Evolutionary conservation across 1,140 invertebrate genomes (phyloP), one percentile per base, ranked within the genome.

Genomic region (Halesus radiatus): DNA sequence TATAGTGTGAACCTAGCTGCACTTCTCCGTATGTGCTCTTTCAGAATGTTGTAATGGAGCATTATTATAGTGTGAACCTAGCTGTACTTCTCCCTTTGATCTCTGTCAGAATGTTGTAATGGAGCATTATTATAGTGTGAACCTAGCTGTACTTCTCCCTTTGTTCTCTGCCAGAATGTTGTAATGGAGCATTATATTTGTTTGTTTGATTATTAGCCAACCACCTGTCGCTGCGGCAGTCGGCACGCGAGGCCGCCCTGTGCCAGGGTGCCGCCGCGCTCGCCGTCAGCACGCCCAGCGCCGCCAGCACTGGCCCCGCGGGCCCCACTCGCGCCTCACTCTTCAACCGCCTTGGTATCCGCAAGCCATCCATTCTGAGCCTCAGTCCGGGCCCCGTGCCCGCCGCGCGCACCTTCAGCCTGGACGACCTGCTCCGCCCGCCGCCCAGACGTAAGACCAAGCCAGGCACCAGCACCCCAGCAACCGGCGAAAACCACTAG

Each of bases 341-440:
- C 85, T 92, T 95, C 86, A 92, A 93, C 86, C 92, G 94, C 87
- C 91, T 95, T 87, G 93, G 93, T 92, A 94, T 94, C 88, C 92
- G 94, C 90, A 95, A 95, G 92, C 93, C 94, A 86, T 94, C 93
- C 84, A 91, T 94, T 87, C 90, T 94, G 86, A 94, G 93, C 89
- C 91, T 94, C 85, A 85, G 88, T 85, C 85, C 84, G 85, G 29
- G 23, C 10, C 86, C 85, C 80, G 87, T 87, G 86, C 87, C 90
- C 79, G 89, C 92, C 87, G 91, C 92, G 83, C 90, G 94, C 90
- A 94, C 94, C 84, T 95, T 95, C 91, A 94, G 93, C 90, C 92
- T 95, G 89, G 94, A 95, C 90, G 94, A 95, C 92, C 92, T 95
- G 87, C 92, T 95, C 90, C 93, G 93, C 90, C 93, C 92, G 86